Percentiles rank a stretch among this genome's conserved stretches.
phyloP scores from a whole-genome alignment of 1,140 invertebrate genomes.

The Orussus abietinus region DNA sequence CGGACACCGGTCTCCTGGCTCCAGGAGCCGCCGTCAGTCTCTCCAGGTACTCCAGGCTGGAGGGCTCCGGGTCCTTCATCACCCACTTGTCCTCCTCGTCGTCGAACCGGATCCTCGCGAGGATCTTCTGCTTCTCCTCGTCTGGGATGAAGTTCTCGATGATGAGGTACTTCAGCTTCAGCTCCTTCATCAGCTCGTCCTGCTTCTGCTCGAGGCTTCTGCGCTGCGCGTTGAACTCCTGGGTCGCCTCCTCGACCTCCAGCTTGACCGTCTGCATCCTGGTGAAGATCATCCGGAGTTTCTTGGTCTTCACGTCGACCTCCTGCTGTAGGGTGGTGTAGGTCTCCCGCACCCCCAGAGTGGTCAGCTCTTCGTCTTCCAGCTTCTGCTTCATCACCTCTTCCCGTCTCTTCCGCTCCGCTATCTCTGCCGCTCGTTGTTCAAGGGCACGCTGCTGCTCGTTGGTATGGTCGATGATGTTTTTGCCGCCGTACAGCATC shows the following conservation, averaged over 20 bases:
- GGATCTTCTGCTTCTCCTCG: conserved; percentile 83
- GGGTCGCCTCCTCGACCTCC: conserved; percentile 80
- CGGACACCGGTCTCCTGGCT: conserved; percentile 66
- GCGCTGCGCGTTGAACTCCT: conserved; percentile 75
- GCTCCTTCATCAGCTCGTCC: conserved; percentile 69
- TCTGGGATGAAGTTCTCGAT: conserved; percentile 96
- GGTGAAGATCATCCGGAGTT: conserved; percentile 59
- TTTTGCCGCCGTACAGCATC: conserved; percentile 96
- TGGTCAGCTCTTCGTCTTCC: conserved; percentile 86
- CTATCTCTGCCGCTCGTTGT: conserved; percentile 86
- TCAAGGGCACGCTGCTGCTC: conserved; percentile 88
- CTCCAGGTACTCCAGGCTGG: conserved; percentile 47
- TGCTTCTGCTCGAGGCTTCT: conserved; percentile 78
- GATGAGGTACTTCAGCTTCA: conserved; percentile 80
- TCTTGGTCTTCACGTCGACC: conserved; percentile 84
- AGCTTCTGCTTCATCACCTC: conserved; percentile 76
- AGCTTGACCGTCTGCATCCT: conserved; percentile 55
- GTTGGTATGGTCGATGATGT: conserved; percentile 96
- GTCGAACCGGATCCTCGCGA: conserved; percentile 75
- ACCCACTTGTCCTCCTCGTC: conserved; percentile 86
- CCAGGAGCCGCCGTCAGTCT: conserved; percentile 65
- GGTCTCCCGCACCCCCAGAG: conserved; percentile 91
- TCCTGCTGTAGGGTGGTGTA: conserved; percentile 93
- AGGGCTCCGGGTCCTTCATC: conserved; percentile 44
- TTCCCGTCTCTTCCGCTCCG: conserved; percentile 78